These are phyloP conservation scores for Rhinatrema bivittatum DNA, from an alignment of 2,797 vertebrate genomes.

Conservation along the genomic window DNA sequence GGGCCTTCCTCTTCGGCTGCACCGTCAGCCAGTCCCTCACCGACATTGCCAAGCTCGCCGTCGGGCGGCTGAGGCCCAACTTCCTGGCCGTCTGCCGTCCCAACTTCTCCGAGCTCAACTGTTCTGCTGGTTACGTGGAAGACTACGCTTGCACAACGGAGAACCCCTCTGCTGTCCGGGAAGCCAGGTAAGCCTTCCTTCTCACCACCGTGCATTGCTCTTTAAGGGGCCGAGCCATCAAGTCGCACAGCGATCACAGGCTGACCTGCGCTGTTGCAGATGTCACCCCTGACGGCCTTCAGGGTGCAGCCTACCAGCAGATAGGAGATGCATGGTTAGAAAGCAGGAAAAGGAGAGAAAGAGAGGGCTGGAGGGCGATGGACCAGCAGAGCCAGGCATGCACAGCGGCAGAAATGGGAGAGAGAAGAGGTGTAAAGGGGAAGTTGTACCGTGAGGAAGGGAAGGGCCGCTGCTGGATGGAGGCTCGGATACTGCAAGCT, in stretches of 20 bases:
- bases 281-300: too few species aligned
- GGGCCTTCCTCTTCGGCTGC: slow-evolving; percentile 66
- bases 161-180: slow-evolving; percentile 35
- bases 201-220: too few species aligned
- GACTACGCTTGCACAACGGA: slow-evolving; percentile 34
- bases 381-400: too few species aligned
- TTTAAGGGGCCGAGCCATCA: too few species aligned
- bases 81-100: slow-evolving; percentile 66
- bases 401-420: too few species aligned
- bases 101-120: slow-evolving; percentile 51
- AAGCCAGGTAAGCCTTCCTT: slow-evolving; percentile 49
- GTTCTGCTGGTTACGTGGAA: slow-evolving; percentile 38
- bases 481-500: background rate
- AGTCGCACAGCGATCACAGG: too few species aligned
- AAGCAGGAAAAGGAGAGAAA: too few species aligned
- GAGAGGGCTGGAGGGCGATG: too few species aligned
- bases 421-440: too few species aligned
- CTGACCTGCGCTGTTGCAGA: background rate
- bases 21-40: slow-evolving; percentile 64
- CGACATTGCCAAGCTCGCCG: slow-evolving; percentile 67
- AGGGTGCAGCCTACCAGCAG: too few species aligned
- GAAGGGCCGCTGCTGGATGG: background rate
- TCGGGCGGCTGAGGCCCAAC: slow-evolving; percentile 63
- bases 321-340: too few species aligned
- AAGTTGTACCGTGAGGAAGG: background rate